Conservation (phyloP, 1,140 invertebrate genomes). For the Dermatophagoides farinae region DNA sequence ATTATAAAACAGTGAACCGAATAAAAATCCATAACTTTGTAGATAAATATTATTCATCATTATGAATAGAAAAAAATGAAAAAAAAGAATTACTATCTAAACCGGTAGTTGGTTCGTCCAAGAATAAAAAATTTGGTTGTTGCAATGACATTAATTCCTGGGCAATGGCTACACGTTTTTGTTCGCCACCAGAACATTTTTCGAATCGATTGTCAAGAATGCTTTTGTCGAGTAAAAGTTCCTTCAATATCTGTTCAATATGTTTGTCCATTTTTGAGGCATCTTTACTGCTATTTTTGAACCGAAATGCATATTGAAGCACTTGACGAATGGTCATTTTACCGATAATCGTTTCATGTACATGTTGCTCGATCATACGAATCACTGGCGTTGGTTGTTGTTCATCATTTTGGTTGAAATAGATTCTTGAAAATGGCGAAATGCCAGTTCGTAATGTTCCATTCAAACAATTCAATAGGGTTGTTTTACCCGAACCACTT, state of each 20-base stretch:
- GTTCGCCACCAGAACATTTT: too few relatives aligned
- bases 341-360: neutral
- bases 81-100: too few relatives aligned
- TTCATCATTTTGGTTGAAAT: neutral
- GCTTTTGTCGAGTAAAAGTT: neutral
- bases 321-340: neutral
- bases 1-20: too few relatives aligned
- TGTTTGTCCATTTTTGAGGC: neutral
- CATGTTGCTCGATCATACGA: neutral
- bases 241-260: neutral
- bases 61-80: too few relatives aligned
- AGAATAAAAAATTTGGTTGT: too few relatives aligned
- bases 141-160: too few relatives aligned
- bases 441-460: neutral
- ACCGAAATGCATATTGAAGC: neutral
- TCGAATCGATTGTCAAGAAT: neutral
- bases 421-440: neutral
- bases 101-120: too few relatives aligned
- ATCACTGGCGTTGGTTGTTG: neutral
- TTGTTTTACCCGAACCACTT: slow-evolving; percentile 40
- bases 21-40: too few relatives aligned
- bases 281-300: neutral
- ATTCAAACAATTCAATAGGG: slow-evolving; percentile 20
- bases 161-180: too few relatives aligned
- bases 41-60: too few relatives aligned